Conservation (phyloP, 2,797 vertebrate genomes). For the Spheniscus humboldti region DNA sequence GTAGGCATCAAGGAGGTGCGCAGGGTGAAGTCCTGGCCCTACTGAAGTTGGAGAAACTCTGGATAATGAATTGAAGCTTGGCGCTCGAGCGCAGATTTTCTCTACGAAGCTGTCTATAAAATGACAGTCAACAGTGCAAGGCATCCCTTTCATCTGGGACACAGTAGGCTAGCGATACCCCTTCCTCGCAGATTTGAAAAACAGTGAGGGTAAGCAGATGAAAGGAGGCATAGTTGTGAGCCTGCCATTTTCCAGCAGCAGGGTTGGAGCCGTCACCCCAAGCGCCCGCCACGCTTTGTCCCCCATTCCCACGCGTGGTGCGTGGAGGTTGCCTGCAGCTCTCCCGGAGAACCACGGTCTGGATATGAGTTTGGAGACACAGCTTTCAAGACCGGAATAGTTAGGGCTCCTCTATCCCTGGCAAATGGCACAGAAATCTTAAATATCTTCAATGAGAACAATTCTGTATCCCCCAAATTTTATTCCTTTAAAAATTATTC, state of each 20-base stretch:
- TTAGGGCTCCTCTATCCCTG: background rate
- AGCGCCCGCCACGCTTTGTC: rapidly evolving
- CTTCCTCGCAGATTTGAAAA: background rate
- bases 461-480: background rate
- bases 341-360: rapidly evolving
- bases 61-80: background rate
- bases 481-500: background rate
- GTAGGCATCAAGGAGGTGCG: background rate
- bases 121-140: background rate
- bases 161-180: rapidly evolving
- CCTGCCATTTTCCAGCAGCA: background rate
- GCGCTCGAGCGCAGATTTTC: background rate
- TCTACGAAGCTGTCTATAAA: background rate
- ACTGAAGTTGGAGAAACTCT: background rate
- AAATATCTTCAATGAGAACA: background rate
- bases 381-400: background rate
- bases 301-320: rapidly evolving
- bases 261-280: background rate
- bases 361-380: background rate
- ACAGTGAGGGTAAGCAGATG: background rate
- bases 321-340: background rate
- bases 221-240: background rate
- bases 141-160: background rate
- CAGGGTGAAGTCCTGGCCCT: background rate
- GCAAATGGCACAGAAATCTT: background rate